Evolutionary conservation across 1,140 invertebrate species (phyloP).

Genomic region (Acromyrmex heyeri): DNA sequence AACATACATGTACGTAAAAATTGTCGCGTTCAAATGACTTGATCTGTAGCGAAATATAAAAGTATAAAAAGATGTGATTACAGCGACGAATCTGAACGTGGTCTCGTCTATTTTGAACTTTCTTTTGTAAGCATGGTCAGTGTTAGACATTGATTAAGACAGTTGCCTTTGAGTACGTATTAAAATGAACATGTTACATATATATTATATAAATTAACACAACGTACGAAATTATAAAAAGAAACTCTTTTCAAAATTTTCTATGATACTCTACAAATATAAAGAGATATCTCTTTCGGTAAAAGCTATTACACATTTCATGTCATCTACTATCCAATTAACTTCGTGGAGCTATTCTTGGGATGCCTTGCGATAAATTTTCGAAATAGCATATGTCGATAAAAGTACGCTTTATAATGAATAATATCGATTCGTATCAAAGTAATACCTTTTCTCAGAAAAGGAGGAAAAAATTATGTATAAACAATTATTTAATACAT

Average conservation of each 20-base stretch:
- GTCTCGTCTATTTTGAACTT: conserved; percentile 54
- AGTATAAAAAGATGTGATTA: conserved; percentile 78
- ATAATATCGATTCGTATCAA: conserved; percentile 15
- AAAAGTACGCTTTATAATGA: conserved; percentile 24
- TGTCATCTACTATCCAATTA: conserved; percentile 8
- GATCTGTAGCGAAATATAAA: conserved; percentile 75
- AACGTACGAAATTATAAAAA: conserved; percentile 40
- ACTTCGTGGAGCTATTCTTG: conserved; percentile 17
- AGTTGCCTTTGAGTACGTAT: conserved; percentile 32
- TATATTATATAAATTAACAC: background rate
- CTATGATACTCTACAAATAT: background rate
- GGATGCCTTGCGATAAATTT: conserved; percentile 23
- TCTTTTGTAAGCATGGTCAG: conserved; percentile 53
- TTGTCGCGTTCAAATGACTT: conserved; percentile 36
- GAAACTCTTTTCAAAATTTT: conserved; percentile 8
- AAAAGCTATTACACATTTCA: conserved; percentile 13
- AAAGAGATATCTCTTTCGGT: conserved; percentile 5
- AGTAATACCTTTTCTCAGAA: conserved; percentile 31
- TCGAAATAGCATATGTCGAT: conserved; percentile 15
- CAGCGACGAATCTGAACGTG: conserved; percentile 29
- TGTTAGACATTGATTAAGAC: conserved; percentile 42
- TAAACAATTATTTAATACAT: conserved; percentile 2
- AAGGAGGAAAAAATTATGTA: background rate
- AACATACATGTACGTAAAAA: conserved; percentile 58
- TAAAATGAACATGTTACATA: conserved; percentile 22